These are phyloP conservation scores for Eristalinus sepulchralis DNA, from an alignment of 2,888 invertebrate species.

Conservation along the genomic window DNA sequence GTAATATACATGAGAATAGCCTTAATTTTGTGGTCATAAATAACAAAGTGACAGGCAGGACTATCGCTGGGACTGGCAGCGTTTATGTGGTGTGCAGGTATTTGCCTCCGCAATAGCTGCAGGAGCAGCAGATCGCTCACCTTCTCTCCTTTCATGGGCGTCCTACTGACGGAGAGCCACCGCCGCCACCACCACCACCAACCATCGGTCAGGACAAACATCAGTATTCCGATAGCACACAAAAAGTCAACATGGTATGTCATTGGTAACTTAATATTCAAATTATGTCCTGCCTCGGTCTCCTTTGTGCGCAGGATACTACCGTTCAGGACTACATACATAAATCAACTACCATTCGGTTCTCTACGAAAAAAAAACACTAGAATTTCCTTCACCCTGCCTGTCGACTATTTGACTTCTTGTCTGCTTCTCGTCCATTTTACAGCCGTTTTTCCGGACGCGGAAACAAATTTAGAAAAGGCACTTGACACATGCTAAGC, in stretches of 20 bases:
- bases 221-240: conserved; percentile 66
- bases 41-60: conserved; percentile 71
- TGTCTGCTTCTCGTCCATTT: conserved; percentile 35
- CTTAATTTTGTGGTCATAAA: conserved; percentile 71
- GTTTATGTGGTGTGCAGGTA: conserved; percentile 33
- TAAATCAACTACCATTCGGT: conserved; percentile 67
- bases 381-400: neutral
- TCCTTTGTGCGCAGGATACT: conserved; percentile 53
- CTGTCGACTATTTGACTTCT: neutral
- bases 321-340: conserved; percentile 53
- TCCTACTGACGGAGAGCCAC: neutral
- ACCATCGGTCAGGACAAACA: conserved; percentile 9
- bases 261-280: conserved; percentile 72
- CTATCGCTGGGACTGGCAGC: conserved; percentile 57
- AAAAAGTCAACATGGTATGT: conserved; percentile 70
- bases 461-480: conserved; percentile 70
- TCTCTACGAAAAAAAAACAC: neutral
- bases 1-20: conserved; percentile 71
- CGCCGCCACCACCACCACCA: neutral
- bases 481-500: conserved; percentile 68
- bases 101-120: neutral
- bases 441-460: conserved; percentile 24
- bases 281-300: conserved; percentile 58
- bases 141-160: neutral
- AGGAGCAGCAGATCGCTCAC: neutral